Evolutionary conservation across 2,888 invertebrate species (phyloP).

Genomic region (Lasioglossum vierecki): DNA sequence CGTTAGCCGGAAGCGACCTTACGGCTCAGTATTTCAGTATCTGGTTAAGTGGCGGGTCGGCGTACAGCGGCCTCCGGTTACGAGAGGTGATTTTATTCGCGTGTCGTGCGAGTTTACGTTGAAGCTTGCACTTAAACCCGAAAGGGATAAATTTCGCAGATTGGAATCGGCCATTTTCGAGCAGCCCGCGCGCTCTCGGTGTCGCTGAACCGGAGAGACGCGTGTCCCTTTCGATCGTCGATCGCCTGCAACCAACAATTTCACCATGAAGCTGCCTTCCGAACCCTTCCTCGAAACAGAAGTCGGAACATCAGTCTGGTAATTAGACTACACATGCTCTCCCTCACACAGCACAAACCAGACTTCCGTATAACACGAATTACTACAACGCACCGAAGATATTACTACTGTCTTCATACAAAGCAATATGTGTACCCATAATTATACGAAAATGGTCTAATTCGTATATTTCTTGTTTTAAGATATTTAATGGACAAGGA

Average conservation of each 20-base stretch:
- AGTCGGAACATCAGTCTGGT: not conserved
- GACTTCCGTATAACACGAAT: not conserved
- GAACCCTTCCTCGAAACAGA: constrained; percentile 3
- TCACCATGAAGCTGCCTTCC: not conserved
- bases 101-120: constrained; percentile 67
- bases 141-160: constrained; percentile 68
- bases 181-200: constrained; percentile 25
- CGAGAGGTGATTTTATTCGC: constrained; percentile 62
- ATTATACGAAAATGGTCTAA: too few relatives aligned
- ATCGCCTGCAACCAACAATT: constrained; percentile 41
- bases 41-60: constrained; percentile 59
- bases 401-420: not conserved
- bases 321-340: constrained; percentile 7
- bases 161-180: constrained; percentile 62
- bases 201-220: constrained; percentile 36
- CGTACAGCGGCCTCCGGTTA: constrained; percentile 42
- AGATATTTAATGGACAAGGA: too few relatives aligned
- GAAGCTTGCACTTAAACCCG: constrained; percentile 56
- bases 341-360: not conserved
- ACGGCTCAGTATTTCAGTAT: constrained; percentile 58
- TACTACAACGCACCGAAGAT: not conserved
- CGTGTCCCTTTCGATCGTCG: constrained; percentile 11
- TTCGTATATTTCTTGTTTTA: too few relatives aligned
- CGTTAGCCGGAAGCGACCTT: constrained; percentile 58
- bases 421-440: not conserved